Percentiles rank a stretch among this genome's conserved stretches.
Evolutionary conservation across 2,888 invertebrate genomes (phyloP).

Genomic region (Sphaerophoria taeniata): DNA sequence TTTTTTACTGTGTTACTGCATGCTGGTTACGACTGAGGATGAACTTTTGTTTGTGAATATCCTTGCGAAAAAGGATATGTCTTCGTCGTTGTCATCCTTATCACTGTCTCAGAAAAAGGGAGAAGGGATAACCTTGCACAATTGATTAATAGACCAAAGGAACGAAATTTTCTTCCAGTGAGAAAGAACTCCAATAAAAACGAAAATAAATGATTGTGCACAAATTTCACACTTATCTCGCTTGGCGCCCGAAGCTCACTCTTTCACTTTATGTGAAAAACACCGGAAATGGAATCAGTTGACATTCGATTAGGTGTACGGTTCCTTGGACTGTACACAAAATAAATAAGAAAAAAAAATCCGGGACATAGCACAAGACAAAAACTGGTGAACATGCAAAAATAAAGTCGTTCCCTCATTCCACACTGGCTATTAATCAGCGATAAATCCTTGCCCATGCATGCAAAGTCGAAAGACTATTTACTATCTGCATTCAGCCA

Average conservation of each 20-base stretch:
- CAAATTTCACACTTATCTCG: conserved; percentile 70
- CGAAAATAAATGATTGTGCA: conserved; percentile 71
- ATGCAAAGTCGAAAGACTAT: conserved; percentile 46
- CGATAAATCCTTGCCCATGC: conserved; percentile 57
- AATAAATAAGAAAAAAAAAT: background rate
- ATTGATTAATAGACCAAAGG: conserved; percentile 71
- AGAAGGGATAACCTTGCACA: conserved; percentile 18
- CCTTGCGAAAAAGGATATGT: conserved; percentile 45
- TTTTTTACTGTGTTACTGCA: background rate
- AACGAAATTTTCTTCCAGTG: conserved; percentile 44
- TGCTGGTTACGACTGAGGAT: no score
- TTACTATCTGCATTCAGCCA: conserved; percentile 63
- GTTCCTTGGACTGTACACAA: conserved; percentile 4
- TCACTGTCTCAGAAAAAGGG: conserved; percentile 55
- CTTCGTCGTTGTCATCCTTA: conserved; percentile 72
- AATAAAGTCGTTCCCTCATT: conserved; percentile 25
- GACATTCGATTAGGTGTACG: conserved; percentile 71
- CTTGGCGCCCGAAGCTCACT: background rate
- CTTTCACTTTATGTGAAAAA: conserved; percentile 4
- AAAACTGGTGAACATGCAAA: conserved; percentile 52
- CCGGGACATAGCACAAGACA: conserved; percentile 6
- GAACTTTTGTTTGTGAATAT: background rate
- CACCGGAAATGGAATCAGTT: conserved; percentile 69
- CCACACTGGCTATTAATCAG: conserved; percentile 66
- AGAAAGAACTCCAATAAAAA: conserved; percentile 36